Evolutionary conservation across 1,140 invertebrate genomes (phyloP).

Genomic region (Drosophila nigromelanica): DNA sequence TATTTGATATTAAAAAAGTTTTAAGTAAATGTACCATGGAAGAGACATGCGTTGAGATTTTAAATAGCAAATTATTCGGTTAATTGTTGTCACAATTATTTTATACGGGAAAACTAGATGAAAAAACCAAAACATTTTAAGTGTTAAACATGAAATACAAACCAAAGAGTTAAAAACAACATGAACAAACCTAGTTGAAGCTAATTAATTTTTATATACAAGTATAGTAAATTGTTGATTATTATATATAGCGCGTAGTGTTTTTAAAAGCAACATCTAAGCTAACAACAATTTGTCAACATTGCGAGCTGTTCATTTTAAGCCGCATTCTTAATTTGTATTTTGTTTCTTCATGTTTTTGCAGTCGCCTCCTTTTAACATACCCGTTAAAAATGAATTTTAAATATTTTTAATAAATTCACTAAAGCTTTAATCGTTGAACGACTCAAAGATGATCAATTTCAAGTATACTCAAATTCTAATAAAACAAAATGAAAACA

Average conservation of each 20-base stretch:
- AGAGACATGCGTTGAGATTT: conserved; percentile 54
- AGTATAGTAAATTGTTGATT: conserved; percentile 77
- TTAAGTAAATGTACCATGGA: conserved; percentile 33
- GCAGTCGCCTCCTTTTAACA: conserved; percentile 58
- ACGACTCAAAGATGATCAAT: conserved; percentile 58
- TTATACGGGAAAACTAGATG: conserved; percentile 43
- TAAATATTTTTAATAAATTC: conserved; percentile 34
- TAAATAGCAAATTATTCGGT: conserved; percentile 78
- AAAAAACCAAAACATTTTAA: conserved; percentile 44
- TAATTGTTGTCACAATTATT: conserved; percentile 77
- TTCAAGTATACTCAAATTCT: conserved; percentile 38
- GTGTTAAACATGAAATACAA: conserved; percentile 67
- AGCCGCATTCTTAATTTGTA: not conserved
- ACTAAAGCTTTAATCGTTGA: conserved; percentile 77
- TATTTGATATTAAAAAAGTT: conserved; percentile 68
- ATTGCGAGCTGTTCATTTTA: conserved; percentile 16
- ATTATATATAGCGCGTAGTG: conserved; percentile 75
- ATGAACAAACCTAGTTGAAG: conserved; percentile 57
- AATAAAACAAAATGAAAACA: conserved; percentile 27
- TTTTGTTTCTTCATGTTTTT: conserved; percentile 50
- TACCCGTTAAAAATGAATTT: conserved; percentile 5
- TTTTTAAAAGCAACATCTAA: conserved; percentile 62
- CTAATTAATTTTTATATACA: conserved; percentile 75
- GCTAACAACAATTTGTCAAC: conserved; percentile 32
- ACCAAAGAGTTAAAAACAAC: conserved; percentile 70